Conservation (phyloP, 1,140 invertebrate genomes). For the Trachymyrmex cornetzi region DNA sequence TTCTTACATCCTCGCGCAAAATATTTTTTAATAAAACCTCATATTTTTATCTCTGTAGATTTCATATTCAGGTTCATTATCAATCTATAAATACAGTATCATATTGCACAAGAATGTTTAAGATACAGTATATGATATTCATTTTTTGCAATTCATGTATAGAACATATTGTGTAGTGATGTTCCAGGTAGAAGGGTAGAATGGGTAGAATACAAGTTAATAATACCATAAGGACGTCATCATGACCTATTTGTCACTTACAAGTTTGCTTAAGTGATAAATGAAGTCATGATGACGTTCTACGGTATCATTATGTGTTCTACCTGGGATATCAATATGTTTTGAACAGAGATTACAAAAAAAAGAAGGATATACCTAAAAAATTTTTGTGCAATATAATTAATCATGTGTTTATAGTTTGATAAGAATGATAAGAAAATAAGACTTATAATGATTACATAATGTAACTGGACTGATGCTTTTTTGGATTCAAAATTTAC, state of each 20-base stretch:
- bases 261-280: too few species aligned
- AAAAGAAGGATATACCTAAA: background rate
- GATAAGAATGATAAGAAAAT: background rate
- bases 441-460: background rate
- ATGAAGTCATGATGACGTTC: too few species aligned
- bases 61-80: background rate
- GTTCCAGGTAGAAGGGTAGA: too few species aligned
- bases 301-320: too few species aligned
- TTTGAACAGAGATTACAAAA: background rate
- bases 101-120: too few species aligned
- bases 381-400: background rate
- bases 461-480: background rate
- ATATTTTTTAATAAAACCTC: background rate
- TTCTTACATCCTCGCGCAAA: background rate
- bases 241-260: too few species aligned
- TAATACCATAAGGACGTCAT: too few species aligned
- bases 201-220: too few species aligned
- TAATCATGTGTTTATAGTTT: background rate
- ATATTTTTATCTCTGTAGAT: background rate
- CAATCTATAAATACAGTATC: too few species aligned
- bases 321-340: background rate
- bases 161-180: too few species aligned
- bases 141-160: too few species aligned
- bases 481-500: background rate
- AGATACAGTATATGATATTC: too few species aligned